Evolutionary conservation across 2,888 invertebrate species (phyloP), one percentile per base, ranked within the genome.

Genomic region (Adela reaumurella): DNA sequence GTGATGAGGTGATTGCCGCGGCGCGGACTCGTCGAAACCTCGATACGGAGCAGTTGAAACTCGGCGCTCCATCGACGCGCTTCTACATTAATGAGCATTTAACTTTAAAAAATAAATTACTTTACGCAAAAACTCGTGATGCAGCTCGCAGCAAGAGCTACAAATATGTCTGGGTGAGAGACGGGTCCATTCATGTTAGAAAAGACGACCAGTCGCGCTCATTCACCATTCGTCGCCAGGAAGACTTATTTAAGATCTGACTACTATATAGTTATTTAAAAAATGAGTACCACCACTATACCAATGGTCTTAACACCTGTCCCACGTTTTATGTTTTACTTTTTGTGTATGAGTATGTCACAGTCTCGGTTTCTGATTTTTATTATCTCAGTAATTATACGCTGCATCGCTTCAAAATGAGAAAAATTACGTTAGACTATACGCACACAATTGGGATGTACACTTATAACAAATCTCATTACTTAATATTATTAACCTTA

Each of bases 1-100:
- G 49, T 2, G 49, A 50, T 18, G 50, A 51, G 4, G 19, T 52
- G 4, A 41, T 53, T 1, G 49, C 50, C 1, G 51, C 50, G 10
- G 51, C 50, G 11, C 42, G 49, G 14, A 29, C 18, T 6, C 49
- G 51, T 2, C 50, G 51, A 8, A 44, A 19, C 18, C 43, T 53
- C 17, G 47, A 47, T 3, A 45, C 47, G 2, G 50, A 29, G 5
- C 44, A 43, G 19, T 17, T 48, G 11, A 14, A 14, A 14, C 35
- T 35, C 19, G 43, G 16, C 43, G 17, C 20, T 2, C 18, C 43
- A 24, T 17, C n/a, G 8, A 35, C 24, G 18, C n/a, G 11, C 14
- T 43, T 50, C 11, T 50, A 50, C 43, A 20, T 50, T 10, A 50
- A 47, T 17, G 50, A 45, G 19, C 50, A 50, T 20, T 35, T 45